Conservation (phyloP, 1,140 invertebrate species). For the Megathymus violae region DNA sequence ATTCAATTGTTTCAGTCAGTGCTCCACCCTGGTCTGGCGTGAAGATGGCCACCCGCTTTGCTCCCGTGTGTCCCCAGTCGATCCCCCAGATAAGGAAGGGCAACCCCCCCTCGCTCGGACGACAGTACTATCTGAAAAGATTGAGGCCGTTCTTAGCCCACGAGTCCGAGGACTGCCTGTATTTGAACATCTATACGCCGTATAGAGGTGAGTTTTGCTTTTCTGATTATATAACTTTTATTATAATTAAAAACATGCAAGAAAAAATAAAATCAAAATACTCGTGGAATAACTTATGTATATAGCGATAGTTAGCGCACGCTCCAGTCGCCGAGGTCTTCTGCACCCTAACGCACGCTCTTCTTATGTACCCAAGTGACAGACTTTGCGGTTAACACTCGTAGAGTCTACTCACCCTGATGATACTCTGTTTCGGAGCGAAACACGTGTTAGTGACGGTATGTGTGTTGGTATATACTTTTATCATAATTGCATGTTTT, state of each 20-base stretch:
- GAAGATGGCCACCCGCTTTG: constrained; percentile 88
- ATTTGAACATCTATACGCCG: constrained; percentile 97
- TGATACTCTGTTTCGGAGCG: too few species aligned
- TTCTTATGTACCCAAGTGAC: too few species aligned
- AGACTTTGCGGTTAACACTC: too few species aligned
- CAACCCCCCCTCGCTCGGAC: constrained; percentile 85
- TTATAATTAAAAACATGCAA: constrained; percentile 4
- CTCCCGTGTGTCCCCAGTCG: constrained; percentile 93
- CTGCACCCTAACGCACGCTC: too few species aligned
- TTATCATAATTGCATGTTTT: too few species aligned
- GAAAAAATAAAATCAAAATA: too few species aligned
- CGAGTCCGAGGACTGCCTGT: constrained; percentile 96
- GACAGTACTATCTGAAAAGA: constrained; percentile 88
- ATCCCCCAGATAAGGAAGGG: constrained; percentile 86
- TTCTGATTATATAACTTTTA: background rate
- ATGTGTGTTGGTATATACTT: too few species aligned
- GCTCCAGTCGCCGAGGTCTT: too few species aligned
- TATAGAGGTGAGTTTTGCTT: constrained; percentile 83
- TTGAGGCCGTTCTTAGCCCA: constrained; percentile 89
- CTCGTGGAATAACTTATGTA: too few species aligned
- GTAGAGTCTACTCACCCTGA: too few species aligned
- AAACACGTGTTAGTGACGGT: too few species aligned
- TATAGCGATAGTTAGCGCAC: too few species aligned
- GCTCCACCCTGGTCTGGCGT: constrained; percentile 89
- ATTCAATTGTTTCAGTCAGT: constrained; percentile 79